These are phyloP conservation scores for Bedellia somnulentella DNA, from an alignment of 2,888 invertebrate species.

Conservation along the genomic window DNA sequence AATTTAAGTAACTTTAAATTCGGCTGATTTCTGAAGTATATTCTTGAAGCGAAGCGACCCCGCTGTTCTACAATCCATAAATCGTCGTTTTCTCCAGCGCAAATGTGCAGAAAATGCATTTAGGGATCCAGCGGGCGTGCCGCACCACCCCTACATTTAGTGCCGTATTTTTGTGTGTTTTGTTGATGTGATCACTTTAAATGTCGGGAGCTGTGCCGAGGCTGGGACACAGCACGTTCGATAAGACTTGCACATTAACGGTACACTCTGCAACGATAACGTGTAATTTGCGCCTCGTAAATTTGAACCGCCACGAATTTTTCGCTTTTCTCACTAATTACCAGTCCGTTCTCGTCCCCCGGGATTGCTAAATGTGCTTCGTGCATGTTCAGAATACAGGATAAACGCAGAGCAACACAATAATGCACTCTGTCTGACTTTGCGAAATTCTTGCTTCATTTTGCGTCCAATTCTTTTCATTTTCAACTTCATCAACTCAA, in stretches of 20 bases:
- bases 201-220: constrained; percentile 19
- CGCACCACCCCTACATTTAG: constrained; percentile 13
- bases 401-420: too few relatives aligned
- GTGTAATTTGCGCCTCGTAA: constrained; percentile 61
- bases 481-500: too few relatives aligned
- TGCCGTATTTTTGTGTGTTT: constrained; percentile 24
- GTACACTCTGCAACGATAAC: constrained; percentile 48
- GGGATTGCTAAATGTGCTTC: constrained; percentile 53
- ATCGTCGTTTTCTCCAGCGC: constrained; percentile 5
- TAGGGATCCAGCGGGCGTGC: constrained; percentile 11
- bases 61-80: constrained; percentile 5
- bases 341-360: constrained; percentile 48
- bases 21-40: neutral
- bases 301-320: constrained; percentile 59
- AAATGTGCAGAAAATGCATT: constrained; percentile 6
- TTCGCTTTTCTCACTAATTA: constrained; percentile 58
- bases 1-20: too few relatives aligned
- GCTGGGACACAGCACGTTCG: constrained; percentile 26
- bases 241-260: constrained; percentile 57
- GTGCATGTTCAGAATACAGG: constrained; percentile 52
- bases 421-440: too few relatives aligned
- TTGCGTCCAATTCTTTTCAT: too few relatives aligned
- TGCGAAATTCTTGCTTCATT: too few relatives aligned
- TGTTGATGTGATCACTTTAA: constrained; percentile 28
- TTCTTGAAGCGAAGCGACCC: constrained; percentile 2